Evolutionary conservation across 2,113 vertebrate genomes (phyloP).

Genomic region (Antidorcas marsupialis): DNA sequence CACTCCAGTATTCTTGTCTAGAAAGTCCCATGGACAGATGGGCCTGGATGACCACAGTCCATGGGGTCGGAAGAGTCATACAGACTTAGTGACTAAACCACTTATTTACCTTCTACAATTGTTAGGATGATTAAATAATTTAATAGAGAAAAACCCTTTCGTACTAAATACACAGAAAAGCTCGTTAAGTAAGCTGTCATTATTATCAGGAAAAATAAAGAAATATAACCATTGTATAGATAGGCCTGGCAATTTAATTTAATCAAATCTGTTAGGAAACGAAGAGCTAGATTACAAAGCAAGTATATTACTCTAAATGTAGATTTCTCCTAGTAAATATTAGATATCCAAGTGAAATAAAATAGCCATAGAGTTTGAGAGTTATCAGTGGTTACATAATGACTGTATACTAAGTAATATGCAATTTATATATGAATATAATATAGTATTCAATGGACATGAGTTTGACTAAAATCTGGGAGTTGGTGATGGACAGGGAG

Average conservation of each 20-base stretch:
- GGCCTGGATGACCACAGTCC: neutral
- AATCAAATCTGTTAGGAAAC: neutral
- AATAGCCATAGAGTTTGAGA: neutral
- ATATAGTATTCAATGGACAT: neutral
- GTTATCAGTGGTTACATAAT: neutral
- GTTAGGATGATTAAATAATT: neutral
- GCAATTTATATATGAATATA: neutral
- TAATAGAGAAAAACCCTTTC: neutral
- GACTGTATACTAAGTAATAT: neutral
- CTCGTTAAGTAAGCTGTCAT: neutral
- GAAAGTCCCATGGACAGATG: neutral
- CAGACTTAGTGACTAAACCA: neutral
- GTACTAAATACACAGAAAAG: neutral
- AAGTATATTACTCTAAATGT: neutral
- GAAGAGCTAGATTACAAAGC: neutral
- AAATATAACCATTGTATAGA: neutral
- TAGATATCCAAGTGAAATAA: neutral
- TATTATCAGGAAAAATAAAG: neutral
- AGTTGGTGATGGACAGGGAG: neutral
- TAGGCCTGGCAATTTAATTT: neutral
- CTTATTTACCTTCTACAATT: neutral
- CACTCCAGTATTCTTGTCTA: neutral
- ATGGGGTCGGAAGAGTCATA: neutral
- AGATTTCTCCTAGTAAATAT: neutral
- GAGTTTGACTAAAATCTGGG: neutral